Evolutionary conservation across 2,113 vertebrate species (phyloP).

Genomic region (human): DNA sequence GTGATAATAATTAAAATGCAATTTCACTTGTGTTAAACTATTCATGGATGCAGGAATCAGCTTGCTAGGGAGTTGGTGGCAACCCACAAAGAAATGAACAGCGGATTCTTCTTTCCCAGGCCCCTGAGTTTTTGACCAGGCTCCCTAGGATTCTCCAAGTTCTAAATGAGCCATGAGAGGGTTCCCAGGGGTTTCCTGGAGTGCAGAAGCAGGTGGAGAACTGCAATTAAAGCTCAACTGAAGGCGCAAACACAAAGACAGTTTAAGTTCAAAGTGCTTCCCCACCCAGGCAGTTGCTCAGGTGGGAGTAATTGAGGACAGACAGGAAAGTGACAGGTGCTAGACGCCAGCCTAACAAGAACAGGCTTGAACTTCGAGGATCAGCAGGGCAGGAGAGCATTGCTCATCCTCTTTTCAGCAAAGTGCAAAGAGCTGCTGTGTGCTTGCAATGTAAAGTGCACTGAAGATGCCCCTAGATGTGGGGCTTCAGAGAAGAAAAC

Average conservation of each 20-base stretch:
- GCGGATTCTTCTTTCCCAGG: not conserved
- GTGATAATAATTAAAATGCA: not conserved
- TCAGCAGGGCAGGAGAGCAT: not conserved
- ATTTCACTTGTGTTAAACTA: not conserved
- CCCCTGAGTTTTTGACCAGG: not conserved
- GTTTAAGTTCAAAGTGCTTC: slow-evolving; percentile 67
- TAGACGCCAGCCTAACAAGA: not conserved
- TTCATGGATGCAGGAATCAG: not conserved
- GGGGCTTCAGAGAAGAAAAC: not conserved
- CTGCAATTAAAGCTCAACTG: not conserved
- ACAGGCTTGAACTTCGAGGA: not conserved
- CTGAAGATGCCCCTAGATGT: accelerated
- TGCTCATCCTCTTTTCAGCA: not conserved
- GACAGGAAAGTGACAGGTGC: slow-evolving; percentile 37
- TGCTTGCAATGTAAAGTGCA: not conserved
- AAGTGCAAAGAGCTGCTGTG: not conserved
- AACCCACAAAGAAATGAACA: not conserved
- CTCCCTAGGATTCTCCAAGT: not conserved
- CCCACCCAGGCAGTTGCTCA: slow-evolving; percentile 44
- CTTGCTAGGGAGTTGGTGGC: not conserved
- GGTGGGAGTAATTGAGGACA: slow-evolving; percentile 5
- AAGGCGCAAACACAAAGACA: slow-evolving; percentile 41
- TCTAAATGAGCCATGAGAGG: not conserved
- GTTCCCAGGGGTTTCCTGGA: not conserved
- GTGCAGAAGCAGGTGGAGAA: slow-evolving; percentile 58